Base-by-base conservation (phyloP, 2,113 vertebrate species). In the Clarias gariepinus region DNA sequence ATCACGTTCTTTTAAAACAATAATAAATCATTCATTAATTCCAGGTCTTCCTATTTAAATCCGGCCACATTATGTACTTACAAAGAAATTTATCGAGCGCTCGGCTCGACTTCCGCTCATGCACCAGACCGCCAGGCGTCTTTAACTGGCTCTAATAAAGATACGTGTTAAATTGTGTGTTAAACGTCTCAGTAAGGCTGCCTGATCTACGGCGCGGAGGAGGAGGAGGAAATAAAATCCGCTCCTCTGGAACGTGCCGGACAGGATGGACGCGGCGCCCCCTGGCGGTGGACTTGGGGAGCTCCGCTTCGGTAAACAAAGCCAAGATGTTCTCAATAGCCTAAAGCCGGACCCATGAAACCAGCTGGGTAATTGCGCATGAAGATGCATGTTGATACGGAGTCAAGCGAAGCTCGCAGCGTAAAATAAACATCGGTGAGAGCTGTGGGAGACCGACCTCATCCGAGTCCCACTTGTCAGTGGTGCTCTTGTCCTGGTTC, bases 401-500 rank as follows among this genome's bases (percentile, higher is more conserved):
- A 82, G 76, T 78, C 60, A 82, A 82, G 83, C 30, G 66, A 47
- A 84, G 84, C 83, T 16, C 63, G 66, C 41, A 63, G 74, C 28
- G 41, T 23, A 36, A 25, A 69, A 85, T 36, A 87, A 85, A 85
- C 78, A 87, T 60, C 41, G 13, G 64, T 15, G 84, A 55, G 71
- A 55, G 85, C 69, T 73, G 47, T 21, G 61, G 84, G 16, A 18
- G 80, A 90, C 97, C 92, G 92, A 99, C 98, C 97, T 97, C 97
- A 89, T 98, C 96, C 81, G 96, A 96, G 86, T 97, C 96, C 96
- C 96, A 96, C 85, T 96, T 97, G 89, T 99, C 98, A 7, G 94
- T 90, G 93, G 90, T 95, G 92, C 96, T 97, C 94, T 96, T 97
- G 93, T 99, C 98, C 92, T 99, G 98, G 94, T 99, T 99, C 68